These are phyloP conservation scores for Propsilocerus akamusi DNA, from an alignment of 1,140 invertebrate species.

Conservation along the genomic window DNA sequence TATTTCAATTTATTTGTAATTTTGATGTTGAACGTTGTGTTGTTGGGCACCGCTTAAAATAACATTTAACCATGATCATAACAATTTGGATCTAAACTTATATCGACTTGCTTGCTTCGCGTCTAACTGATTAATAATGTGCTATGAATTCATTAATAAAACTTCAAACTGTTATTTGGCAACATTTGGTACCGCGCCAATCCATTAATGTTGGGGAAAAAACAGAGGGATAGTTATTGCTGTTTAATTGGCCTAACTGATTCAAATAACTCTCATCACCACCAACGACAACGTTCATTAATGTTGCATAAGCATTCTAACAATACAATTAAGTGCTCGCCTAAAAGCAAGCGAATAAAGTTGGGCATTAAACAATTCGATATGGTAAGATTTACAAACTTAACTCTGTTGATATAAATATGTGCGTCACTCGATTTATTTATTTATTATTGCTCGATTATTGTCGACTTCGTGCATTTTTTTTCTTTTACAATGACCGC, in stretches of 20 bases:
- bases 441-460: not conserved
- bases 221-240: conserved; percentile 5
- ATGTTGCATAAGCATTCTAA: conserved; percentile 1
- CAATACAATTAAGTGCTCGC: conserved; percentile 4
- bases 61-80: too few species aligned
- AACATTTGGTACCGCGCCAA: not conserved
- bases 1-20: too few species aligned
- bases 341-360: not conserved
- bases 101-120: too few species aligned
- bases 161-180: too few species aligned
- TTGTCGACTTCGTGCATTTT: conserved; percentile 4
- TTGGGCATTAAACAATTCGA: conserved; percentile 5
- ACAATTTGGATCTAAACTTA: too few species aligned
- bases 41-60: too few species aligned
- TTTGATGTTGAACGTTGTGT: too few species aligned
- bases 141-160: too few species aligned
- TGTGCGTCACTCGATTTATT: not conserved
- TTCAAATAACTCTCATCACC: conserved; percentile 4
- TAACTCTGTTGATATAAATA: conserved; percentile 9
- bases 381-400: conserved; percentile 3
- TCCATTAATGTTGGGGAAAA: conserved; percentile 8
- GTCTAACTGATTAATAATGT: too few species aligned
- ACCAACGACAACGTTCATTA: not conserved
- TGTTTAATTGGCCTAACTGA: conserved; percentile 9
- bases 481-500: not conserved